Conservation (phyloP, 2,888 invertebrate genomes). For the Acanthoscelides obtectus region DNA sequence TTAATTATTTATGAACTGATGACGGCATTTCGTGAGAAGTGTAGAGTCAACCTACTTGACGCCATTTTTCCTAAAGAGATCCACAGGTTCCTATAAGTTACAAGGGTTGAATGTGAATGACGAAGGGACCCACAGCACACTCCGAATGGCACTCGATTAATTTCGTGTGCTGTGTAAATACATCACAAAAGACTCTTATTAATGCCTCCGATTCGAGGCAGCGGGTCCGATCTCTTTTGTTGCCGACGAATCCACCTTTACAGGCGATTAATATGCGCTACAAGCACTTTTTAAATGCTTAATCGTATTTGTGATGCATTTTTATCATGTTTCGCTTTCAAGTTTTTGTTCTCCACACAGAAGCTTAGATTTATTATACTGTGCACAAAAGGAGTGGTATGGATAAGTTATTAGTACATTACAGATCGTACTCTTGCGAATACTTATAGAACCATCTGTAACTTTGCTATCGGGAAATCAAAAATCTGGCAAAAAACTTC, state of each 20-base stretch:
- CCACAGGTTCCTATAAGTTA: background rate
- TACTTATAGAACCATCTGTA: too few species aligned
- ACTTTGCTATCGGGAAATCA: too few species aligned
- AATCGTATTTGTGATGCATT: background rate
- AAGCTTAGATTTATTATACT: background rate
- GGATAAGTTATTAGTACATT: too few species aligned
- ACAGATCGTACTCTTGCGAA: too few species aligned
- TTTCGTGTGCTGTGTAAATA: conserved; percentile 33
- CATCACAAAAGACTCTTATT: conserved; percentile 22
- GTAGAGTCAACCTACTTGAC: too few species aligned
- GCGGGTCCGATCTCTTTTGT: background rate
- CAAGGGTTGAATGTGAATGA: conserved; percentile 26
- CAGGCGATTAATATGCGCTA: background rate
- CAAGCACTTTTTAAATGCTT: background rate
- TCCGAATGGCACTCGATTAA: conserved; percentile 44
- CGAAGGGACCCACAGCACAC: conserved; percentile 42
- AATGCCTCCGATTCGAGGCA: background rate
- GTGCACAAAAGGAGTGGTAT: too few species aligned
- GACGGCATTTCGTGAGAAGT: too few species aligned
- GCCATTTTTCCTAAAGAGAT: background rate
- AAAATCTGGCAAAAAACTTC: too few species aligned
- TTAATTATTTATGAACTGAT: too few species aligned
- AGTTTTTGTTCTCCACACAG: background rate
- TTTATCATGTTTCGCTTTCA: background rate
- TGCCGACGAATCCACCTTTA: background rate